Evolutionary conservation across 30 jellyfish, hydroid and myxozoan genomes (phyloP).

Genomic region (Pseudorhiza aurosa): DNA sequence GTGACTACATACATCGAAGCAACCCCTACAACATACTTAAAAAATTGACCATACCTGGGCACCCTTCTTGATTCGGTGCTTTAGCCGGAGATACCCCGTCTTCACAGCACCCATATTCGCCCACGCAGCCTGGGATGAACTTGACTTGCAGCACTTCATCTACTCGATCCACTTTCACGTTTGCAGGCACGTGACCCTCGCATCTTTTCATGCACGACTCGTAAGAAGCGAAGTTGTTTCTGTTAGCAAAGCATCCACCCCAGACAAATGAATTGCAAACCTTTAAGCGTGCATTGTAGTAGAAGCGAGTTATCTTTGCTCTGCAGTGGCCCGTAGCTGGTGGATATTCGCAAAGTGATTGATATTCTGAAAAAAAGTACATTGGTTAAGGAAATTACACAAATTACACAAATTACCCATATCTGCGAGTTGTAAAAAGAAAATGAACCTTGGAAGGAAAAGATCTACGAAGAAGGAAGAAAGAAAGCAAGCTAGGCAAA

Average conservation of each 20-base stretch:
- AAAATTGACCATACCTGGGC: conserved; percentile 65
- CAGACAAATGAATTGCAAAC: conserved; percentile 77
- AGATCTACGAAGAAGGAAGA: too few relatives aligned
- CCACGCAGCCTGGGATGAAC: conserved; percentile 61
- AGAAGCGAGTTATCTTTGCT: conserved; percentile 89
- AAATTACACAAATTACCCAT: too few relatives aligned
- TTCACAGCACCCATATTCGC: conserved; percentile 76
- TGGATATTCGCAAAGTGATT: conserved; percentile 81
- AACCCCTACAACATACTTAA: too few relatives aligned
- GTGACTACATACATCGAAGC: too few relatives aligned
- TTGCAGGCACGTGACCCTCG: conserved; percentile 30
- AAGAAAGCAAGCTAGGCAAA: too few relatives aligned
- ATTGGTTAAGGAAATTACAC: too few relatives aligned
- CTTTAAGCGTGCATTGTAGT: conserved; percentile 66
- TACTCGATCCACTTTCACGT: neutral
- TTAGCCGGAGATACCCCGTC: conserved; percentile 73
- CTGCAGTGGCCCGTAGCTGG: conserved; percentile 84
- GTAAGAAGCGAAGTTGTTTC: conserved; percentile 69
- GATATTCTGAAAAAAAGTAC: conserved; percentile 66
- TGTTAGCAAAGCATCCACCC: conserved; percentile 97
- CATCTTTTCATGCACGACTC: conserved; percentile 63
- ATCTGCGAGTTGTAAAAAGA: too few relatives aligned
- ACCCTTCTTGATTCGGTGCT: conserved; percentile 71
- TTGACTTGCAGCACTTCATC: conserved; percentile 21
- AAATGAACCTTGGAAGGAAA: too few relatives aligned